Percentiles rank a stretch among this genome's conserved stretches.
phyloP scores from a whole-genome alignment of 2,113 vertebrate species.

The Macrotis lagotis region DNA sequence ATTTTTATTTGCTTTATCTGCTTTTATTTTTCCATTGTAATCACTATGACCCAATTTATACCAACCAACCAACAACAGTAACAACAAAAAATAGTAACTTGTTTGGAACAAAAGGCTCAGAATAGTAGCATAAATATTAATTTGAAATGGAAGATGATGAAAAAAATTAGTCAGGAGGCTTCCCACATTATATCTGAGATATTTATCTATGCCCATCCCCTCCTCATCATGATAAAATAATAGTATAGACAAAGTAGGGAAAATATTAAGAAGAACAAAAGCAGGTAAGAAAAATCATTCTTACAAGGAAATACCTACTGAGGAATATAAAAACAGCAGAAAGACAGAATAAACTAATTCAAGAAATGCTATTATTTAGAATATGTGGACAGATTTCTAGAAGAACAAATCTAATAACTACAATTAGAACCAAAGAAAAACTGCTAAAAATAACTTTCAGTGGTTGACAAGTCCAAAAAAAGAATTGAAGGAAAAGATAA shows the following conservation, averaged over 20 bases:
- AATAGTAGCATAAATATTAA: constrained; percentile 17
- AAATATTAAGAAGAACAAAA: background rate
- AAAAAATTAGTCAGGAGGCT: background rate
- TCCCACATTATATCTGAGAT: background rate
- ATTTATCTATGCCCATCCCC: background rate
- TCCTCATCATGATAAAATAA: background rate
- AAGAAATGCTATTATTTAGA: background rate
- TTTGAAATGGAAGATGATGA: constrained; percentile 48
- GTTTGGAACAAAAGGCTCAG: background rate
- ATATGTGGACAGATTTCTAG: background rate
- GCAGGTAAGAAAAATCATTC: background rate
- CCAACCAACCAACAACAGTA: constrained; percentile 11
- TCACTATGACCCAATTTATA: constrained; percentile 25
- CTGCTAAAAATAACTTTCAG: background rate
- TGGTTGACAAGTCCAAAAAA: background rate
- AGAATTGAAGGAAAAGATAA: background rate
- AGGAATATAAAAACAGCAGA: background rate
- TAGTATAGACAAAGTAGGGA: background rate
- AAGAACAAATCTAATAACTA: background rate
- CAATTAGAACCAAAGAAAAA: background rate
- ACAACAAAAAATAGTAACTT: constrained; percentile 21
- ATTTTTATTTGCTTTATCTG: background rate
- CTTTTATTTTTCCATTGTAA: constrained; percentile 1
- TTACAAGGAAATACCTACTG: background rate
- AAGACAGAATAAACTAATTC: background rate